Base-by-base conservation (phyloP, 2,888 invertebrate genomes). In the Lasioglossum leucozonium region DNA sequence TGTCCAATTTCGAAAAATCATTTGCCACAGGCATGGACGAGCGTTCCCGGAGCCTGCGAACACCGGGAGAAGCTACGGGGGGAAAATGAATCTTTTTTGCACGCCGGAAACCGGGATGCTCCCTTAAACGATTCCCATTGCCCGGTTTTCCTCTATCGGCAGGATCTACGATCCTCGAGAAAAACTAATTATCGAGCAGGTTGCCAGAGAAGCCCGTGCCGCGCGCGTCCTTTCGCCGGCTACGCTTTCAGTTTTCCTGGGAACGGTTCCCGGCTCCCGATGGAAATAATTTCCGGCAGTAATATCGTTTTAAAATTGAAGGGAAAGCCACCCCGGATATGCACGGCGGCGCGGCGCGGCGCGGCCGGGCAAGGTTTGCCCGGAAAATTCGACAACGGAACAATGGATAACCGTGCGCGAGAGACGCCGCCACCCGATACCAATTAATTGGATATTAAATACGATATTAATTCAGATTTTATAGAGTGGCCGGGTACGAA, bases 361-460 rank as follows among this genome's bases (percentile, higher is more conserved):
- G n/a, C n/a, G n/a, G 44, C n/a, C 44, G 79, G 65, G 22, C 40
- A 26, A 47, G 22, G 22, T 51, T 51, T 4, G 55, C 26, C 58
- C 22, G 22, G 62, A 26, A 72, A 69, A 78, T 67, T 72, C 62
- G 44, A 11, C 26, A 13, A 22, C 44, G 58, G 58, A 47, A 76
- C 74, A 44, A 62, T n/a, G 72, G 37, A 65, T 47, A 47, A 72
- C 72, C 18, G 30, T 62, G 16, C 37, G 18, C 40, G 67, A 13
- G 30, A 47, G 22, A 22, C 5, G 75, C 5, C 16, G 18, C 11
- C 67, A 26, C 30, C 69, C 10, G 47, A 42, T 40, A 44, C 55
- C 62, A 86, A 81, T 86, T 76, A 78, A 86, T 76, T 76, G 72
- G 72, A 65, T 73, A 75, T 78, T 86, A 76, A 81, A 76, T 62